phyloP scores from a whole-genome alignment of 37 sponge, comb jelly and placozoan species.

The Mnemiopsis leidyi region DNA sequence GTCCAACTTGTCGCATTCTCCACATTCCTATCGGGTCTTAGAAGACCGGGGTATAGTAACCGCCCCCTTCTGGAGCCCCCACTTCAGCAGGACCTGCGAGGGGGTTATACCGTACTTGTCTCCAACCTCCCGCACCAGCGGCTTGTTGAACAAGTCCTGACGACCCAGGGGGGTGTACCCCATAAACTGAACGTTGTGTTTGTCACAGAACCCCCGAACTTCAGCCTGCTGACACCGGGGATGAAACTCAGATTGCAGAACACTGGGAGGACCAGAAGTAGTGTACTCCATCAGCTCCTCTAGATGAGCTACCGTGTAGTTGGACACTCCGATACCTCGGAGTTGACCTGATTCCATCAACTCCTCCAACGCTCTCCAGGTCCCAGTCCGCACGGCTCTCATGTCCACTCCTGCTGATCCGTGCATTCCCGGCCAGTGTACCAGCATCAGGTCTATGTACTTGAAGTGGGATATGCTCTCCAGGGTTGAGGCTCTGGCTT shows the following conservation, averaged over 20 bases:
- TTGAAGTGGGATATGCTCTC: conserved; percentile 48
- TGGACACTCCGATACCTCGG: conserved; percentile 73
- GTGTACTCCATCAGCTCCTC: conserved; percentile 70
- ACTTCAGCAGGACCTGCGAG: conserved; percentile 76
- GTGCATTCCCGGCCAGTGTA: conserved; percentile 75
- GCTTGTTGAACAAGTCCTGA: conserved; percentile 59
- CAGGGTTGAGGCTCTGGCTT: conserved; percentile 63
- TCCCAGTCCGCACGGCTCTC: conserved; percentile 68
- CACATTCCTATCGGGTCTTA: conserved; percentile 20
- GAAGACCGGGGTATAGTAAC: conserved; percentile 61
- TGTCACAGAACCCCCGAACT: conserved; percentile 65
- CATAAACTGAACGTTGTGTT: conserved; percentile 70
- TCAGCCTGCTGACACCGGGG: conserved; percentile 69
- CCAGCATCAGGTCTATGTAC: conserved; percentile 69
- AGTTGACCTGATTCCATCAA: conserved; percentile 68
- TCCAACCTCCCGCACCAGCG: conserved; percentile 75
- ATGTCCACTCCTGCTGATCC: conserved; percentile 67
- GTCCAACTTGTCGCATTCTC: conserved; percentile 38
- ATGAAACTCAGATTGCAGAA: conserved; percentile 76
- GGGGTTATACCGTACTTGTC: conserved; percentile 78
- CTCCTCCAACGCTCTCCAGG: conserved; percentile 74
- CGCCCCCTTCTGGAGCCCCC: conserved; percentile 73
- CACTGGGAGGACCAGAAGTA: conserved; percentile 66
- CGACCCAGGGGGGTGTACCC: conserved; percentile 74
- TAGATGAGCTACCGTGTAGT: conserved; percentile 72